Evolutionary conservation across 2,888 invertebrate genomes (phyloP).

Genomic region (Rhagonycha fulva): DNA sequence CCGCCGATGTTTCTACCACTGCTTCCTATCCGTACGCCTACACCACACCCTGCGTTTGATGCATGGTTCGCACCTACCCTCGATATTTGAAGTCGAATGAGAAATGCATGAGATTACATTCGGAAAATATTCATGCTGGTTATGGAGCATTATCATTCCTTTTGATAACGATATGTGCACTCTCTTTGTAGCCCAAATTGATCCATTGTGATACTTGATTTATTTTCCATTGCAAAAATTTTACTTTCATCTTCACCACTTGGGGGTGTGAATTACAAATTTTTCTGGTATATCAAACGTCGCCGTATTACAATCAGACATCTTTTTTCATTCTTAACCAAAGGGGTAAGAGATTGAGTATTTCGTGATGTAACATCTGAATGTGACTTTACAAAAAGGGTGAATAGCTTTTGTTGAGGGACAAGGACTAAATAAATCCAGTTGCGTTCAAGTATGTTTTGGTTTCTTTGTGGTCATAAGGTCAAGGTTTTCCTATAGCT

Average conservation of each 20-base stretch:
- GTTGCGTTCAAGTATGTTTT: neutral
- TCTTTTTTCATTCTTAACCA: neutral
- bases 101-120: slow-evolving; percentile 41
- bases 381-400: neutral
- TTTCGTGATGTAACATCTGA: neutral
- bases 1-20: slow-evolving; percentile 51
- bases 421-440: neutral
- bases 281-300: neutral
- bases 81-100: slow-evolving; percentile 39
- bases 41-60: slow-evolving; percentile 41
- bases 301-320: neutral
- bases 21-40: slow-evolving; percentile 38
- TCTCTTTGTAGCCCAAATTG: slow-evolving; percentile 26
- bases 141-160: slow-evolving; percentile 40
- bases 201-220: slow-evolving; percentile 28
- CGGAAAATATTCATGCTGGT: slow-evolving; percentile 43
- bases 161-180: slow-evolving; percentile 38
- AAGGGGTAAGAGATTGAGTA: neutral
- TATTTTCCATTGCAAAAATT: slow-evolving; percentile 6
- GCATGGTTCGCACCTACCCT: slow-evolving; percentile 44
- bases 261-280: neutral
- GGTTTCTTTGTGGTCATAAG: neutral
- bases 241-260: neutral
- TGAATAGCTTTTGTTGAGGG: neutral
- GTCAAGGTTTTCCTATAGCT: neutral